These are phyloP conservation scores for Pachyseris speciosa DNA, from an alignment of 64 coral and sea anemone genomes.

Conservation along the genomic window DNA sequence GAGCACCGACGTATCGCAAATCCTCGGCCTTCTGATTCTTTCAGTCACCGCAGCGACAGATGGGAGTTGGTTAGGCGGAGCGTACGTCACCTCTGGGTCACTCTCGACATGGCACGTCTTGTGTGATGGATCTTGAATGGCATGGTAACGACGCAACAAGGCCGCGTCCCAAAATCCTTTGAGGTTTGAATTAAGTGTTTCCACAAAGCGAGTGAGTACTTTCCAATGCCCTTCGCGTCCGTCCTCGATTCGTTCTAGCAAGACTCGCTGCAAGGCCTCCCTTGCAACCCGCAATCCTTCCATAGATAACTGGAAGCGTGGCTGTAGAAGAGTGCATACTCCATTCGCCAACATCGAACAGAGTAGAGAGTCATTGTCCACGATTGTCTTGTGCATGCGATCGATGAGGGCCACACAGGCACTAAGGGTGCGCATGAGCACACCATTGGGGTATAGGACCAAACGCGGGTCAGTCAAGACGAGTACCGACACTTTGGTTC, in stretches of 20 bases:
- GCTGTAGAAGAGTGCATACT: not conserved
- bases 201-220: not conserved
- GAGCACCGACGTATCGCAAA: not conserved
- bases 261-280: not conserved
- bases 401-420: not conserved
- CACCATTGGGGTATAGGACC: not conserved
- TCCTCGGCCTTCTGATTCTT: not conserved
- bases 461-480: not conserved
- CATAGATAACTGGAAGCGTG: not conserved
- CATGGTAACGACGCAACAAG: not conserved
- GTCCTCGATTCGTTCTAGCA: not conserved
- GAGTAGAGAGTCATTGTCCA: not conserved
- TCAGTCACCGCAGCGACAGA: not conserved
- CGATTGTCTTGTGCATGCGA: not conserved
- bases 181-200: not conserved
- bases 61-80: not conserved
- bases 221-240: not conserved
- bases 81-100: not conserved
- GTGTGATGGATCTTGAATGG: not conserved
- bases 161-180: not conserved
- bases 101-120: not conserved
- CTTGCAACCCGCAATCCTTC: not conserved
- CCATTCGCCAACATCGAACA: not conserved
- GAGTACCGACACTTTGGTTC: not conserved
- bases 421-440: not conserved